Evolutionary conservation across 2,888 invertebrate genomes (phyloP).

Genomic region (Philaethria dido): DNA sequence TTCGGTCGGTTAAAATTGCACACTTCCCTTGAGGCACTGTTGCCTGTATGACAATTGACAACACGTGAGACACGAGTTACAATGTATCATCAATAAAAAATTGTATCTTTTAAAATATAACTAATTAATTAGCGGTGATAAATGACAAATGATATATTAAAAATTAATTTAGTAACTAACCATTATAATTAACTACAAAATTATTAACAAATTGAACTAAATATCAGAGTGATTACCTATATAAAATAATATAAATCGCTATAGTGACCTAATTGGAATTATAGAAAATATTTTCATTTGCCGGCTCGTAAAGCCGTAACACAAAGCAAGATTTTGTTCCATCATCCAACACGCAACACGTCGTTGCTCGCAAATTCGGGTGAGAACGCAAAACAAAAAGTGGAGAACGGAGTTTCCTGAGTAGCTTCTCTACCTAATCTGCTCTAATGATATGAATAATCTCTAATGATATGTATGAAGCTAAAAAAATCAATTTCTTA

Average conservation of each 20-base stretch:
- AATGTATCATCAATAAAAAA: neutral
- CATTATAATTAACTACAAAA: neutral
- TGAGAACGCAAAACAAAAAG: too few species aligned
- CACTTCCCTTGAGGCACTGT: conserved; percentile 50
- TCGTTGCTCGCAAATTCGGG: too few species aligned
- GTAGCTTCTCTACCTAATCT: too few species aligned
- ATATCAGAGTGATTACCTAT: neutral
- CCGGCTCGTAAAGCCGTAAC: too few species aligned
- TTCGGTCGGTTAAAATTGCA: conserved; percentile 50
- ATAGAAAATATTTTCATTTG: too few species aligned
- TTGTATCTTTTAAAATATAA: neutral
- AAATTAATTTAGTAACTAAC: neutral
- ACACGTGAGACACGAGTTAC: conserved; percentile 13
- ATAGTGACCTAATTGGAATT: too few species aligned
- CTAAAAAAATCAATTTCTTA: too few species aligned
- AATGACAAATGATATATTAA: neutral
- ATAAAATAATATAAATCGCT: neutral
- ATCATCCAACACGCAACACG: too few species aligned
- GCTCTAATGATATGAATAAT: too few species aligned
- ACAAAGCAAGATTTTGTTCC: too few species aligned
- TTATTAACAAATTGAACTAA: neutral
- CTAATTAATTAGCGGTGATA: neutral
- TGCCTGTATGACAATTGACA: conserved; percentile 19
- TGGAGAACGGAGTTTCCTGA: too few species aligned
- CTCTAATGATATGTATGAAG: too few species aligned